Base-by-base conservation (phyloP, 2,113 vertebrate genomes). In the Lagopus leucura region DNA sequence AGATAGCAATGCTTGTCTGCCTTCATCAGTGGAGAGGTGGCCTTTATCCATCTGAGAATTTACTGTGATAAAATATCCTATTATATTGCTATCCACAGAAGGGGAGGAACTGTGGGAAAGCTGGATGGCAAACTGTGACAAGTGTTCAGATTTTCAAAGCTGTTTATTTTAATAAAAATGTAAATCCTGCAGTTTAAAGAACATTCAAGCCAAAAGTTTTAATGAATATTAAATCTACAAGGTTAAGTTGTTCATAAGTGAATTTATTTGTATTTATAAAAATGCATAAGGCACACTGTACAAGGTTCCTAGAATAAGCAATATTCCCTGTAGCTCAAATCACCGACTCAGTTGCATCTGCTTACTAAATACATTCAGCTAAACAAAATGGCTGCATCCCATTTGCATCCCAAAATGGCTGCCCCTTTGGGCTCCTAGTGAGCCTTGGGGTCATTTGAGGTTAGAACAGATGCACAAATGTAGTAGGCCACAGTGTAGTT, bases 171-270 rank as follows among this genome's bases (percentile, higher is more conserved):
- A 74, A 77, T 60, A 63, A 86, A 76, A 86, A 71, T 60, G 34
- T 45, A 89, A 85, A 90, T 11, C 24, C 38, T 63, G 30, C 63
- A 57, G 24, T 66, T 90, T 72, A 88, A 82, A 73, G 30, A 93
- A 52, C 12, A 38, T 57, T 25, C 9, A 40, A 86, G 34, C 17
- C 63, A 42, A 82, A 79, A 89, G 45, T 47, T 55, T 85, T 66
- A 82, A 89, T 57, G n/a, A 66, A 72, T 86, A 45, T 66, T 81
- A 92, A 82, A 83, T 82, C 34, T 55, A 79, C 60, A 85, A 77
- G 64, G 67, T 91, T 82, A 93, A 87, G 34, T 91, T 76, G 67
- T 70, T 89, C 55, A 57, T 77, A 89, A 95, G 40, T 69, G 1
- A 87, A 47, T 82, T 72, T 91, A 34, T 83, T 75, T 14, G 1